Base-by-base conservation (phyloP, 1,140 invertebrate species). In the Pararge aegeria region DNA sequence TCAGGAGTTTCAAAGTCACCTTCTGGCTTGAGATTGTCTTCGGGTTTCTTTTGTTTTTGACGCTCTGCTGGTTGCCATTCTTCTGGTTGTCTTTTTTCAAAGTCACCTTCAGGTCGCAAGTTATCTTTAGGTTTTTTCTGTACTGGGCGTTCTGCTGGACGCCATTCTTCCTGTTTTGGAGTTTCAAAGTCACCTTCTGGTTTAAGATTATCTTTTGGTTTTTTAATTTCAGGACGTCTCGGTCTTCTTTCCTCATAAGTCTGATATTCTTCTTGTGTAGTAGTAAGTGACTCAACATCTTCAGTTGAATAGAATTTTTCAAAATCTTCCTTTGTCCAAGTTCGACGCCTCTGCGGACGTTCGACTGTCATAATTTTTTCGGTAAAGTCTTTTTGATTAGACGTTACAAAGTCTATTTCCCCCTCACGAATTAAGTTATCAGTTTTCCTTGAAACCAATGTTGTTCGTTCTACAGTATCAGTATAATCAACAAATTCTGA, bases 261-360 rank as follows among this genome's bases (percentile, higher is more conserved):
- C 75, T 83, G 91, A 62, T 92, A 93, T 58, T 91, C 89, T 64
- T 93, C 91, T 78, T 92, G 90, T n/a, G 89, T 88, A 15, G 91
- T 92, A 29, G 92, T 93, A 27, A 87, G 82, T 42, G 79, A 83
- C 73, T 91, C 85, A 49, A 88, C 75, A 54, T 90, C 83, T 60
- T 92, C 89, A 2, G 92, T 93, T 13, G 92, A 91, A 73, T 93
- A 93, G 66, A 93, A 93, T 75, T 92, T 93, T 53, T 92, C 93
- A 52, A 93, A 92, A 80, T 93, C 93, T 89, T 92, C 93, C 81
- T 93, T 94, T 13, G 93, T 94, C 93, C 93, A 94, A 2, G 93
- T 94, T 51, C 93, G 78, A 63, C 92, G 80, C 66, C 93, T 83
- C 61, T 92, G 90, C 9, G 92, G 90, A 55, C 87, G 89, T 76